These are phyloP conservation scores for Romanogobio albipinnatus DNA, from an alignment of 2,113 vertebrate genomes.

Conservation along the genomic window DNA sequence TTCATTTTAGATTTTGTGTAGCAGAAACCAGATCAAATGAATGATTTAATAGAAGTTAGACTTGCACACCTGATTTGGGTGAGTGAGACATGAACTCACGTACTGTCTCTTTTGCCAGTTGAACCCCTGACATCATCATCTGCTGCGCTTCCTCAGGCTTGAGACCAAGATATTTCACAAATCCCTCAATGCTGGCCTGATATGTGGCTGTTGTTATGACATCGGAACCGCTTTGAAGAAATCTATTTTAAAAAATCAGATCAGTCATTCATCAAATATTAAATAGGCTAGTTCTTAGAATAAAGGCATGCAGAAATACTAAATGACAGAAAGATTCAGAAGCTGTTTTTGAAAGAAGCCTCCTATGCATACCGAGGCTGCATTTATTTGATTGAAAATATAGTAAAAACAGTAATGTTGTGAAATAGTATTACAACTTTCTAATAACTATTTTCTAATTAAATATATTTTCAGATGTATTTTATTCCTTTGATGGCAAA, in stretches of 20 bases:
- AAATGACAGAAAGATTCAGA: neutral
- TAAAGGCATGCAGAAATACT: too few relatives aligned
- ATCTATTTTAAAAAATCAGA: slow-evolving; percentile 65
- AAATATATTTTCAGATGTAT: too few relatives aligned
- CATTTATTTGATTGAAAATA: neutral
- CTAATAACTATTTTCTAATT: neutral
- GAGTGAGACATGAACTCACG: slow-evolving; percentile 60
- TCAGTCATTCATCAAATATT: neutral
- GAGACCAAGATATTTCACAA: slow-evolving; percentile 70
- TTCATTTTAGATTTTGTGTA: neutral
- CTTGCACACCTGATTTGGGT: slow-evolving; percentile 60
- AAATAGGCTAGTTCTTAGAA: neutral
- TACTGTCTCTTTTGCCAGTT: slow-evolving; percentile 72
- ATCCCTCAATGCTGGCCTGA: slow-evolving; percentile 80
- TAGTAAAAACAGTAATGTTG: neutral
- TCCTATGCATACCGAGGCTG: neutral
- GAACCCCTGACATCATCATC: slow-evolving; percentile 75
- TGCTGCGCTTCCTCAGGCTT: slow-evolving; percentile 68
- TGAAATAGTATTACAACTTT: neutral
- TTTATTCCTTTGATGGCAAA: too few relatives aligned
- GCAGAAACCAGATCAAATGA: neutral
- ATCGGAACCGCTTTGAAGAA: slow-evolving; percentile 77
- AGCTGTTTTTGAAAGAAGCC: neutral
- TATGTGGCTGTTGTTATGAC: slow-evolving; percentile 80
- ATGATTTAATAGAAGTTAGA: neutral